Percentiles rank a stretch among this genome's conserved stretches.
Evolutionary conservation across 2,888 invertebrate genomes (phyloP).

Genomic region (Monochamus alternatus): DNA sequence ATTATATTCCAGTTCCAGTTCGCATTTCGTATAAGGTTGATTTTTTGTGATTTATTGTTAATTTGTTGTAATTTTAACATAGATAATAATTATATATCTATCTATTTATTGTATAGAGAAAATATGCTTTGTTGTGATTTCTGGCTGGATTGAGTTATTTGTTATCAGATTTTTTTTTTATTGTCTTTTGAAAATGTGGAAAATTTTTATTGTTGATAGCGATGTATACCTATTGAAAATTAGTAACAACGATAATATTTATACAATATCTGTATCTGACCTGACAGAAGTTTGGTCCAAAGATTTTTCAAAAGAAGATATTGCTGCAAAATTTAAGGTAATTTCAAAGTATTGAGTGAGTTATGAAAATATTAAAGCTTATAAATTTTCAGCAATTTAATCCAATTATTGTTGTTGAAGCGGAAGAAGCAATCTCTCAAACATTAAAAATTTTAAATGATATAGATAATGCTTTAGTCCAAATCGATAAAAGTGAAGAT

Average conservation of each 20-base stretch:
- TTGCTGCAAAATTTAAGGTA: slow-evolving; percentile 61
- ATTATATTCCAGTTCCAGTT: no score
- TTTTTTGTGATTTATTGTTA: no score
- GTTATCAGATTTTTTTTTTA: neutral
- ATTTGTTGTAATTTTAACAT: no score
- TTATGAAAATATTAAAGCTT: slow-evolving; percentile 30
- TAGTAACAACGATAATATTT: slow-evolving; percentile 41
- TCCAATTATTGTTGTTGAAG: slow-evolving; percentile 60
- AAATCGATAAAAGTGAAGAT: slow-evolving; percentile 36
- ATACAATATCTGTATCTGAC: slow-evolving; percentile 59
- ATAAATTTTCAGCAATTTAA: slow-evolving; percentile 60
- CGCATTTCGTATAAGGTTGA: no score
- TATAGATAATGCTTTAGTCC: slow-evolving; percentile 45
- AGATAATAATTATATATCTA: no score
- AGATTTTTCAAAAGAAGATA: slow-evolving; percentile 51
- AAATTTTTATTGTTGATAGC: slow-evolving; percentile 55
- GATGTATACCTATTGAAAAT: slow-evolving; percentile 60
- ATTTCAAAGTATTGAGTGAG: neutral
- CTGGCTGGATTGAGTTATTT: no score
- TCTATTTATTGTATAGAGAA: no score
- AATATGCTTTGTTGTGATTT: no score
- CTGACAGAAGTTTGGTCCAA: slow-evolving; percentile 63
- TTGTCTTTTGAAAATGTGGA: slow-evolving; percentile 60
- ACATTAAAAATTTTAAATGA: slow-evolving; percentile 46
- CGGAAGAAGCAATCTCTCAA: slow-evolving; percentile 49